A percentile compares a stretch with the other conserved stretches of the same genome.
Conservation (phyloP, 1,140 invertebrate species). For the Eulimnadia texana region DNA sequence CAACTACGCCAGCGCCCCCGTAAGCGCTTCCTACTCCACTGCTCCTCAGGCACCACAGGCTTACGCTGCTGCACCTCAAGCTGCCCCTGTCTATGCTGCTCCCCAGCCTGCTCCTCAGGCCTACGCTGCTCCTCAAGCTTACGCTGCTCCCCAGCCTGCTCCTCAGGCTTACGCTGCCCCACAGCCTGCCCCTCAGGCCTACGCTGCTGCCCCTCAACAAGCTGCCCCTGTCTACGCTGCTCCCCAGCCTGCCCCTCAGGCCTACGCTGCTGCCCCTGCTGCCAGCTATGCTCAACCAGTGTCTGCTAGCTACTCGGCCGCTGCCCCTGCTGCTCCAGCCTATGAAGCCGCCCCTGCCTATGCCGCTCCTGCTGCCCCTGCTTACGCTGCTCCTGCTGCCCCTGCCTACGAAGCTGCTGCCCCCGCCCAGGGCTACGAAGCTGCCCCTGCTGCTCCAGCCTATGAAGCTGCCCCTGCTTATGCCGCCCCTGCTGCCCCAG, state of each 20-base stretch:
- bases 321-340: background rate
- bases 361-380: background rate
- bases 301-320: background rate
- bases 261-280: slow-evolving; percentile 1
- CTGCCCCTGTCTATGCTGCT: background rate
- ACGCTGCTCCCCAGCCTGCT: background rate
- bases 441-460: background rate
- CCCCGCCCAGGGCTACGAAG: background rate
- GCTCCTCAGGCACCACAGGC: background rate
- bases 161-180: background rate
- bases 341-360: background rate
- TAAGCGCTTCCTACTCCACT: background rate
- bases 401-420: slow-evolving; percentile 1
- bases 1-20: background rate
- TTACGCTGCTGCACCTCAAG: background rate
- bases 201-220: background rate
- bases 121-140: background rate
- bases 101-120: background rate
- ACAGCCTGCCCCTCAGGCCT: background rate
- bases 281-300: background rate
- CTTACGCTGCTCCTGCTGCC: background rate
- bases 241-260: too few species aligned
- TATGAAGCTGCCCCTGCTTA: background rate
- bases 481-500: background rate
- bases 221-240: background rate